These are phyloP conservation scores for Melanaphis sacchari DNA, from an alignment of 1,140 invertebrate species.

Conservation along the genomic window DNA sequence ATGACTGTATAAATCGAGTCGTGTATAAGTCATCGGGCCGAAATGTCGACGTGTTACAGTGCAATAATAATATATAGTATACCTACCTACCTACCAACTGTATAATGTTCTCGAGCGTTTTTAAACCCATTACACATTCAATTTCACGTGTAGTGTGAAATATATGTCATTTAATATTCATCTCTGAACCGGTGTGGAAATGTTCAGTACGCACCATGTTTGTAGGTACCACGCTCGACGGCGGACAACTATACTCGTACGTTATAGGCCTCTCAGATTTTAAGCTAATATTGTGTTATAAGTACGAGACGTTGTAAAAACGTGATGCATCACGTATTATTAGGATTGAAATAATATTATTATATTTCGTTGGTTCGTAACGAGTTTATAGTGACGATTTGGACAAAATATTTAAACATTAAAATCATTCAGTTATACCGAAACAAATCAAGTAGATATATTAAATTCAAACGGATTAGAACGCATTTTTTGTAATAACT, in stretches of 20 bases:
- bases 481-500: neutral
- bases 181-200: neutral
- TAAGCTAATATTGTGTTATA: neutral
- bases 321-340: neutral
- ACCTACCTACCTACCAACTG: neutral
- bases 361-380: too few relatives aligned
- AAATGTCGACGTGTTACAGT: neutral
- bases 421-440: neutral
- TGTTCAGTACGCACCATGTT: neutral
- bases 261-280: neutral
- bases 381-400: neutral
- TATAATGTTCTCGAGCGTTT: neutral
- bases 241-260: neutral
- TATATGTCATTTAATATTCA: neutral
- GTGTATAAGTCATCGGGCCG: neutral
- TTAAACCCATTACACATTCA: neutral
- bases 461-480: neutral
- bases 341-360: neutral
- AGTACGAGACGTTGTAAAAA: neutral
- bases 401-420: neutral
- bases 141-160: neutral
- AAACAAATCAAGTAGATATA: neutral
- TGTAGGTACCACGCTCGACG: too few relatives aligned
- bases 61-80: neutral
- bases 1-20: constrained; percentile 30